A percentile compares a stretch with the other conserved stretches of the same genome.
phyloP scores from a whole-genome alignment of 2,113 vertebrate species.

The Leucosticte australis region DNA sequence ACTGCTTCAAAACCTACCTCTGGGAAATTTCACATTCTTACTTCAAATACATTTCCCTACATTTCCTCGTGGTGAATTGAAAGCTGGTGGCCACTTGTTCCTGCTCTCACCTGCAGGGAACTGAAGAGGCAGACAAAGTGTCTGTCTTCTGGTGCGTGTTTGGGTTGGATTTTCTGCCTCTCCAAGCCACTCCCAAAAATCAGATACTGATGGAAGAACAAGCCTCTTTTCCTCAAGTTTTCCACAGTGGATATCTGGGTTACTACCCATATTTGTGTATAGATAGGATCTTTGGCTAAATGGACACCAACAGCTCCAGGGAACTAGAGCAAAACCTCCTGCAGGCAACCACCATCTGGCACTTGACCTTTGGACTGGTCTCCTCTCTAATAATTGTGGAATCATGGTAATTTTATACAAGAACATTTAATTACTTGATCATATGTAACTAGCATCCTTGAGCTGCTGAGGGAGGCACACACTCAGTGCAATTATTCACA shows the following conservation, averaged over 20 bases:
- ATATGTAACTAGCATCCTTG: not conserved
- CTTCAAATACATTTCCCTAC: not conserved
- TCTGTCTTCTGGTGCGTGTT: not conserved
- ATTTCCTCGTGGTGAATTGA: not conserved
- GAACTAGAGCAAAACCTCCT: not conserved
- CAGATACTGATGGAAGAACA: not conserved
- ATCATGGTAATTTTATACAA: not conserved
- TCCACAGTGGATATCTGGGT: not conserved
- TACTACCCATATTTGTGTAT: not conserved
- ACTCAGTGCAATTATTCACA: not conserved
- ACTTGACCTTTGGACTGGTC: not conserved
- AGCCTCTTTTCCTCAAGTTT: not conserved
- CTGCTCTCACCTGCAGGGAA: not conserved
- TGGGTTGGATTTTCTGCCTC: not conserved
- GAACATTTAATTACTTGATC: constrained; percentile 6
- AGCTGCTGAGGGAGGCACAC: not conserved
- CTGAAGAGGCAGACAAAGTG: not conserved
- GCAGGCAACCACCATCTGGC: not conserved
- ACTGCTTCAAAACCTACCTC: not conserved
- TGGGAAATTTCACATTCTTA: not conserved
- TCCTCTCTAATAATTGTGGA: not conserved
- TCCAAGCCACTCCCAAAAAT: not conserved
- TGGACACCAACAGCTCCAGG: not conserved
- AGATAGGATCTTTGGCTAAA: not conserved
- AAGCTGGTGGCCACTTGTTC: not conserved